Conservation (phyloP, 2,797 vertebrate genomes). For the Rhinichthys osculus region DNA sequence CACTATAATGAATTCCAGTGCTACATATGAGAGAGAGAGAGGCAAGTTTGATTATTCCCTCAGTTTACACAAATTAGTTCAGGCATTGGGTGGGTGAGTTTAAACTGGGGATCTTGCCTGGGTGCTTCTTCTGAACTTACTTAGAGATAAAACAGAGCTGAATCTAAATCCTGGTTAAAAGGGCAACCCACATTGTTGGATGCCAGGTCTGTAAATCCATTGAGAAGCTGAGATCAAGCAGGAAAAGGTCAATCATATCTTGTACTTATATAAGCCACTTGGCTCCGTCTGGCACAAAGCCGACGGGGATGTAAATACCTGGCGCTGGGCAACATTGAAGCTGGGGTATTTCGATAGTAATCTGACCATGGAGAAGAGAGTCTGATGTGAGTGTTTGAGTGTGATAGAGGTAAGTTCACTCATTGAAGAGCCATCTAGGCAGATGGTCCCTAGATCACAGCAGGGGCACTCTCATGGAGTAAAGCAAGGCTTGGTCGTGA, state of each 20-base stretch:
- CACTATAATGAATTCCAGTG: neutral
- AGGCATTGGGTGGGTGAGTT: neutral
- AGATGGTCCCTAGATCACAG: conserved; percentile 27
- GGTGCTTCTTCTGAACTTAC: conserved; percentile 15
- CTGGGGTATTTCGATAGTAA: conserved; percentile 6
- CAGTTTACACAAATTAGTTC: neutral
- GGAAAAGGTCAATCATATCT: conserved; percentile 53
- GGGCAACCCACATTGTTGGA: conserved; percentile 25
- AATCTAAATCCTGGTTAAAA: conserved; percentile 37
- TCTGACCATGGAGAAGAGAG: conserved; percentile 27
- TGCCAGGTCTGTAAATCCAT: conserved; percentile 43
- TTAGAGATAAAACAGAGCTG: conserved; percentile 2
- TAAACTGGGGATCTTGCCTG: neutral
- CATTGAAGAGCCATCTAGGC: conserved; percentile 18
- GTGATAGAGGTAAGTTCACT: conserved; percentile 12
- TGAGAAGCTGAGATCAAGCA: conserved; percentile 32
- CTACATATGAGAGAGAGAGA: neutral
- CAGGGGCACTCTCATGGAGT: neutral
- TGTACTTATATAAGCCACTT: conserved; percentile 42
- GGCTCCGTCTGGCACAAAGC: conserved; percentile 23
- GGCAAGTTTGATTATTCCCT: neutral
- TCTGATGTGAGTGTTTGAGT: conserved; percentile 19
- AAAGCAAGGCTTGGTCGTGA: neutral
- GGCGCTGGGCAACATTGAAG: neutral
- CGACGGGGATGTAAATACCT: conserved; percentile 32